Base-by-base conservation (phyloP, 2,113 vertebrate species). In the Piprites chloris region DNA sequence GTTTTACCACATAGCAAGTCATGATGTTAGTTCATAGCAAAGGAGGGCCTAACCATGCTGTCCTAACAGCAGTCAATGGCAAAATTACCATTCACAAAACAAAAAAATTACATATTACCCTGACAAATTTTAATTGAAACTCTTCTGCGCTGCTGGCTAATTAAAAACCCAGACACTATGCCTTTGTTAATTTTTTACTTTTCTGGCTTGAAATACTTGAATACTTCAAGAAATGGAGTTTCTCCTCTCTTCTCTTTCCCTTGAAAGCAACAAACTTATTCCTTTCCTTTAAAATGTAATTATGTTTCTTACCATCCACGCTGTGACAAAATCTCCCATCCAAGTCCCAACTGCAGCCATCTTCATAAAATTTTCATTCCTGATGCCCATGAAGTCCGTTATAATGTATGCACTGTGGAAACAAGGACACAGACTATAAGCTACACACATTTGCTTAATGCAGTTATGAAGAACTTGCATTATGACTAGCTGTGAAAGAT, bases 261-360 rank as follows among this genome's bases (percentile, higher is more conserved):
- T 85, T 62, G 68, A 71, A 94, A 89, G 32, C 17, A 79, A 41
- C 12, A 93, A 91, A 39, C 15, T 47, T 3, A 77, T 33, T 92
- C 15, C 14, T 71, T 59, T 81, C 72, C 22, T 74, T 90, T 50
- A 73, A 80, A 85, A 92, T 37, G 23, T 30, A 82, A 55, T 65
- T 79, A 46, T 6, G 6, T 46, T 94, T 94, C 99, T 99, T 98
- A 99, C 99, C 99, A 99, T 99, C 99, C 99, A 99, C 1, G 99
- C 99, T 52, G 99, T 99, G 97, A 99, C 99, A 96, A 99, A 99
- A 96, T 99, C 99, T 95, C 99, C 99, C 99, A 99, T 99, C 99
- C 99, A 99, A 28, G 99, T 99, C 86, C 99, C 99, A 90, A 99
- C 99, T 11, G 99, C 99, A 68, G 99, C 99, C 90, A 99, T 98